Evolutionary conservation across 2,113 vertebrate species (phyloP), one percentile per base, ranked within the genome.

Genomic region (Corvus moneduloides): DNA sequence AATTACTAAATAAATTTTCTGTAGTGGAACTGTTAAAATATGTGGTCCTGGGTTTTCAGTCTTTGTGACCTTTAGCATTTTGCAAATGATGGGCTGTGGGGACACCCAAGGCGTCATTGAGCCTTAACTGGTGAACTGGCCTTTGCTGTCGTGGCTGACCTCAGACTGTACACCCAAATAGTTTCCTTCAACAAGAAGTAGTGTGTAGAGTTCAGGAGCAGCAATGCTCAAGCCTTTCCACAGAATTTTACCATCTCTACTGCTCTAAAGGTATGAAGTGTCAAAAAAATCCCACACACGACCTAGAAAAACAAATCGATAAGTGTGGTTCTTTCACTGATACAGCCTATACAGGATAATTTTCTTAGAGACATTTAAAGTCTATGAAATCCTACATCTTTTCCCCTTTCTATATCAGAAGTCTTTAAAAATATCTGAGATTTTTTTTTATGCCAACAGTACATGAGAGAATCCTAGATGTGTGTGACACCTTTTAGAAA

Each of bases 381-480:
- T 43, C 66, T 85, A 11, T 94, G 66, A 80, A 93, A 90, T 84
- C 58, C 66, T 95, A 61, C 43, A 77, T 87, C 1, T 0, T 80
- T 96, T 91, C 39, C 35, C 91, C 89, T 72, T 92, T 49, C 91
- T 89, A 27, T 93, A 73, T 96, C 89, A 95, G 58, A 72, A 76
- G 69, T 71, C 76, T 95, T 82, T 84, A 93, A 86, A 94, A 93
- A 80, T 87, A 95, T 78, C 90, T 91, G n/a, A 88, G 76, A 21
- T 10, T 86, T 74, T 88, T 95, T 96, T 96, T 93, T 7, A 74
- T 88, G 86, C 94, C 76, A 90, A 91, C 89, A 89, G 37, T 93
- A 93, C 95, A 96, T 94, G 89, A 96, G 95, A 96, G 83, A 78
- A 93, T 89, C 80, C 76, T 81, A 63, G 91, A 92, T 92, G 26